These are phyloP conservation scores for Sinosuthora webbiana DNA, from an alignment of 2,113 vertebrate genomes.

Conservation along the genomic window DNA sequence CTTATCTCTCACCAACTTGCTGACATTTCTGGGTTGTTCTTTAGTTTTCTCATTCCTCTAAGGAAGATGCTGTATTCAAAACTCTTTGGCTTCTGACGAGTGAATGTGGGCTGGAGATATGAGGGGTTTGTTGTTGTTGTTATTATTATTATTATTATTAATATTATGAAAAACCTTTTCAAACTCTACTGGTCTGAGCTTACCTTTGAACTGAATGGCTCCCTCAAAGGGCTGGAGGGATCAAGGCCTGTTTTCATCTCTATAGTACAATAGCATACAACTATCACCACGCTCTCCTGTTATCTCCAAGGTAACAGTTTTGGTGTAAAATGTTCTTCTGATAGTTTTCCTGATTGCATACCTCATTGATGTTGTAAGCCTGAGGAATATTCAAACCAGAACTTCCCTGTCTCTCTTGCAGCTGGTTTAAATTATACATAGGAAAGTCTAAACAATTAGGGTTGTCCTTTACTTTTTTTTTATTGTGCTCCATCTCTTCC, in stretches of 20 bases:
- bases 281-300: neutral
- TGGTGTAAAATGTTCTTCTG: neutral
- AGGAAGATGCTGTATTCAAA: neutral
- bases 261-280: neutral
- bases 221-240: neutral
- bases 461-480: neutral
- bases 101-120: neutral
- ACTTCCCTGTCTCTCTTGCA: neutral
- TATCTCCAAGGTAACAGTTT: neutral
- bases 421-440: neutral
- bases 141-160: neutral
- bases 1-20: neutral
- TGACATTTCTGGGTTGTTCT: slow-evolving; percentile 19
- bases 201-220: neutral
- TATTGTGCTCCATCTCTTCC: neutral
- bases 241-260: neutral
- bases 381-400: neutral
- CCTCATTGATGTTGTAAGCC: neutral
- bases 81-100: neutral
- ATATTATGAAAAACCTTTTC: neutral
- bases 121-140: neutral
- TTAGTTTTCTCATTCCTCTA: neutral
- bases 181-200: neutral
- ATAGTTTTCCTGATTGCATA: neutral
- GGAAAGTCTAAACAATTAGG: neutral